phyloP scores from a whole-genome alignment of 2,113 vertebrate genomes.

The Tapirus terrestris region DNA sequence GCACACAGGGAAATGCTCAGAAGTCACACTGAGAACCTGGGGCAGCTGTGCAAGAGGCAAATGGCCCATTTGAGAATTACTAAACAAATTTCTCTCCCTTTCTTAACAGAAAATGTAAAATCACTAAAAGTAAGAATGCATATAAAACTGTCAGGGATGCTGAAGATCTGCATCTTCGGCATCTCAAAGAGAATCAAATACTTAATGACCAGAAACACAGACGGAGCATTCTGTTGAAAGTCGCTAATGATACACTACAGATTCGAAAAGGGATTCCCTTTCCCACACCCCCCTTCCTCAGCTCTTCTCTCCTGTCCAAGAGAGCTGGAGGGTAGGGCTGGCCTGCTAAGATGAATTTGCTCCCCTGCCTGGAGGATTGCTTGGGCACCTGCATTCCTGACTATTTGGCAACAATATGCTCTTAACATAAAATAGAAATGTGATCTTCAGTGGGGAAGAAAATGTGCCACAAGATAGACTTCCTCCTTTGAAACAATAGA shows the following conservation, averaged over 20 bases:
- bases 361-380: slow-evolving; percentile 52
- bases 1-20: not conserved
- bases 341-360: not conserved
- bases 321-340: not conserved
- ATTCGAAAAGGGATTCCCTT: not conserved
- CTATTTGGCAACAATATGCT: slow-evolving; percentile 34
- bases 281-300: not conserved
- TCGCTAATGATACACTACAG: not conserved
- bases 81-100: slow-evolving; percentile 29
- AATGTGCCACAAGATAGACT: slow-evolving; percentile 46
- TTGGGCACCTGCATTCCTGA: slow-evolving; percentile 60
- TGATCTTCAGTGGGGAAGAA: slow-evolving; percentile 35
- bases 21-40: not conserved
- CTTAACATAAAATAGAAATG: slow-evolving; percentile 49
- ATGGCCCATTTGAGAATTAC: slow-evolving; percentile 3
- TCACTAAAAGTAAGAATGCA: not conserved
- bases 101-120: slow-evolving; percentile 50
- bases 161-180: not conserved
- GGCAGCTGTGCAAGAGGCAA: not conserved
- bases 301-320: not conserved
- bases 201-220: slow-evolving; percentile 48
- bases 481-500: slow-evolving; percentile 54
- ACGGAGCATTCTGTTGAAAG: not conserved
- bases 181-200: slow-evolving; percentile 56
- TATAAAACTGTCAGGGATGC: slow-evolving; percentile 11